phyloP scores from a whole-genome alignment of 2,888 invertebrate genomes.

The Molorchus minor region DNA sequence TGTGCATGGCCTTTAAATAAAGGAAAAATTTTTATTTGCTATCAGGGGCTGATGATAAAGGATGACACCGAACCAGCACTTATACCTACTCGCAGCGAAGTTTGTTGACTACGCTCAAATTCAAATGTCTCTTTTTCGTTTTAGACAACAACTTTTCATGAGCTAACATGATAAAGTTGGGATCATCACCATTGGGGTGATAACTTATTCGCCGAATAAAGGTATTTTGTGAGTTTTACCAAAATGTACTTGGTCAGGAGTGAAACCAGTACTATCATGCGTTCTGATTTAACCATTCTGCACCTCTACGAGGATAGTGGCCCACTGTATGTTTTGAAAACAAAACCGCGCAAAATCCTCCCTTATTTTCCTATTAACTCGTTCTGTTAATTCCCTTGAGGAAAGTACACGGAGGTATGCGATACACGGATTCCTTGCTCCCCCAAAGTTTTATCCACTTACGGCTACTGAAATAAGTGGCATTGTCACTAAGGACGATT shows the following conservation, averaged over 20 bases:
- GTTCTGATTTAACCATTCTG: constrained; percentile 12
- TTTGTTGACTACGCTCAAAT: background rate
- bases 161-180: background rate
- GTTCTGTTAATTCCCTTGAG: constrained; percentile 23
- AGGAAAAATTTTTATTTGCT: constrained; percentile 3
- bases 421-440: constrained; percentile 1
- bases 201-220: background rate
- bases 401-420: constrained; percentile 23
- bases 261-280: constrained; percentile 6
- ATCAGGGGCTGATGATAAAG: background rate
- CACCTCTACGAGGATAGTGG: background rate
- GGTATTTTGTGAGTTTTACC: constrained; percentile 1
- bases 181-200: background rate
- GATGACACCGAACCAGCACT: constrained; percentile 5
- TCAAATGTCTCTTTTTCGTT: constrained; percentile 10
- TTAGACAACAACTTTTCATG: background rate
- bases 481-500: background rate
- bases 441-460: background rate
- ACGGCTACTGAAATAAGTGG: background rate
- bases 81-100: background rate
- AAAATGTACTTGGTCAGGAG: constrained; percentile 19
- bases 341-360: constrained; percentile 5
- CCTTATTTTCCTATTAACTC: constrained; percentile 18
- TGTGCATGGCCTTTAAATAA: constrained; percentile 10
- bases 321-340: constrained; percentile 16